These are phyloP conservation scores for Heterotilapia buettikoferi DNA, from an alignment of 2,113 vertebrate species.

Conservation along the genomic window DNA sequence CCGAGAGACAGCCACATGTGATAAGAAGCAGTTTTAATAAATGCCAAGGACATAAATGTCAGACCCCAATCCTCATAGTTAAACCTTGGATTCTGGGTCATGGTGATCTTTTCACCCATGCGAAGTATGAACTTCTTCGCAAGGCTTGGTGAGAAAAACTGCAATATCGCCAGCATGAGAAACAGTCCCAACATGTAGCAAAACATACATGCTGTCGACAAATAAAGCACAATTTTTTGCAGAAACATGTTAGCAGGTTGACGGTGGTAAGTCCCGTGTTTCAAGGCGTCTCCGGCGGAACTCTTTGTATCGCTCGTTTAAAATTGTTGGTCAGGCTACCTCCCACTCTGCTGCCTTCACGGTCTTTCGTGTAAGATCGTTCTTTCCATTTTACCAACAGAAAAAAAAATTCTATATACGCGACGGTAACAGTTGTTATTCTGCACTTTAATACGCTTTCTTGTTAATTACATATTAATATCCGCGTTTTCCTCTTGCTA, in stretches of 20 bases:
- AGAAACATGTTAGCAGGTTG: slow-evolving; percentile 13
- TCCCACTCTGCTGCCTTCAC: neutral
- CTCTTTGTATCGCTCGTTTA: neutral
- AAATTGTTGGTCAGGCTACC: fast-evolving
- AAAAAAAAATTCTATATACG: neutral
- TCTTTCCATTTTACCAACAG: neutral
- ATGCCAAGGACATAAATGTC: slow-evolving; percentile 66
- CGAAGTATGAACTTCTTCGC: slow-evolving; percentile 71
- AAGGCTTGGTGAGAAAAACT: slow-evolving; percentile 68
- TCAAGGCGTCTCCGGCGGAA: neutral
- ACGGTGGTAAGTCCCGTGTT: no score
- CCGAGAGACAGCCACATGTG: slow-evolving; percentile 77
- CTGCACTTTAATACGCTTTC: neutral
- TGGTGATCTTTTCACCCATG: slow-evolving; percentile 63
- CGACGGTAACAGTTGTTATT: neutral
- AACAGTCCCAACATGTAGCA: neutral
- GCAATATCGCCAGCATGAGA: slow-evolving; percentile 47
- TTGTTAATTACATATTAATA: neutral
- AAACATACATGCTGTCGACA: neutral
- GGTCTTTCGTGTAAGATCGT: neutral
- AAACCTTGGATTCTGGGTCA: slow-evolving; percentile 77
- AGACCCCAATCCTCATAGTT: slow-evolving; percentile 85
- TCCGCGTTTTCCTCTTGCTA: neutral
- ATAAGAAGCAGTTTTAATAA: slow-evolving; percentile 66
- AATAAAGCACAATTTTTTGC: slow-evolving; percentile 11